Conservation (phyloP, 2,113 vertebrate species). For the Tamias sibiricus region DNA sequence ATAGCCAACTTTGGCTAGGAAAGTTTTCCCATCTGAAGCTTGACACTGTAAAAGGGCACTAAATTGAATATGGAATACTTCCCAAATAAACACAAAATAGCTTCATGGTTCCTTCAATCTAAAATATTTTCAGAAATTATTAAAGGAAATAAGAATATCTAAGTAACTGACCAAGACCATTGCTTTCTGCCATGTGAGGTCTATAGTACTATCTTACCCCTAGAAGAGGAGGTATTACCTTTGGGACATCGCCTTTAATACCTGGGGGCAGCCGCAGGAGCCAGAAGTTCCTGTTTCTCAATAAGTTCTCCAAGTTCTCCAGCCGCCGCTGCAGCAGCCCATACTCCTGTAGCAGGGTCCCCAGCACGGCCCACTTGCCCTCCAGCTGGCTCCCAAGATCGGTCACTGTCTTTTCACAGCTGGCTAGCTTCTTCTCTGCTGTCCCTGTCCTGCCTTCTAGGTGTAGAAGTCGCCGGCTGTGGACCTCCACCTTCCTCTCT, state of each 20-base stretch:
- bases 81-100: constrained; percentile 4
- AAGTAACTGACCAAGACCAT: background rate
- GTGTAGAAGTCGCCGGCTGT: constrained; percentile 87
- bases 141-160: constrained; percentile 32
- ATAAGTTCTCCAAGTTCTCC: constrained; percentile 88
- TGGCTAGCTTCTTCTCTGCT: constrained; percentile 87
- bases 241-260: constrained; percentile 85
- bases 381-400: constrained; percentile 88
- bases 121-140: background rate
- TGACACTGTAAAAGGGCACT: background rate
- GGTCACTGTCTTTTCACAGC: constrained; percentile 86
- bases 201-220: background rate
- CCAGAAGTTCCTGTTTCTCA: constrained; percentile 89
- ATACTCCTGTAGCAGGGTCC: constrained; percentile 87
- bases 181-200: background rate
- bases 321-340: constrained; percentile 87
- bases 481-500: constrained; percentile 88
- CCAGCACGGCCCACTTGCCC: constrained; percentile 87
- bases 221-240: constrained; percentile 79
- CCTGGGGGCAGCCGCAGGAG: constrained; percentile 86
- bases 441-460: constrained; percentile 86
- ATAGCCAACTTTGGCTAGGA: background rate
- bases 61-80: background rate
- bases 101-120: background rate
- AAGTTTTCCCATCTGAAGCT: constrained; percentile 8